Base-by-base conservation (phyloP, 2,888 invertebrate genomes). In the Acronicta leporina region DNA sequence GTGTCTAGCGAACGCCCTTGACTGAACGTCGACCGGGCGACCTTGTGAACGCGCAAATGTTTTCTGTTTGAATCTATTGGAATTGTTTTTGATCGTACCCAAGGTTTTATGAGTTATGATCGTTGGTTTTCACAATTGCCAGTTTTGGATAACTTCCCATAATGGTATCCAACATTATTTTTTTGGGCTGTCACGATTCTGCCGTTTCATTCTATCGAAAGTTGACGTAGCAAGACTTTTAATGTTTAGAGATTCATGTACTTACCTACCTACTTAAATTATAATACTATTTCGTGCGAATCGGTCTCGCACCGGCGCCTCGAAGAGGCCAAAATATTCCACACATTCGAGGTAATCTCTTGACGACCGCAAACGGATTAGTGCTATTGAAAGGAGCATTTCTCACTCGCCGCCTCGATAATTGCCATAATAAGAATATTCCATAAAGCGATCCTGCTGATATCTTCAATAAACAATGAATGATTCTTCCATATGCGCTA, bases 1-100 rank as follows among this genome's bases (percentile, higher is more conserved):
- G 81, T 81, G 90, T 91, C 88, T 92, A 90, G 90, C 83, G 89
- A 88, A 88, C 87, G 94, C 91, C 94, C 94, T 93, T 93, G 94
- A 94, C 93, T 92, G 87, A 80, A 81, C 87, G 87, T 76, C 89
- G 92, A 92, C 94, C 92, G 92, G 92, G 75, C 88, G 93, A 90
- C 94, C 94, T 94, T 92, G 93, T 85, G 77, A 75, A 77, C 80
- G 84, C 86, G 88, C 91, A 89, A 91, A 90, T 87, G 88, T 87
- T 88, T 76, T 88, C 86, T 89, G 90, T 90, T 90, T 89, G 84
- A 82, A 87, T 89, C 84, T 88, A 87, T 89, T 82, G 77, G 84
- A 84, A 87, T 87, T 86, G 85, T 89, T 87, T 87, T 86, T 80
- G 80, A 78, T 83, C 80, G 78, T 79, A 73, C 68, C 56, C 77